phyloP scores from a whole-genome alignment of 2,888 invertebrate genomes.

The Phytoseiulus persimilis region DNA sequence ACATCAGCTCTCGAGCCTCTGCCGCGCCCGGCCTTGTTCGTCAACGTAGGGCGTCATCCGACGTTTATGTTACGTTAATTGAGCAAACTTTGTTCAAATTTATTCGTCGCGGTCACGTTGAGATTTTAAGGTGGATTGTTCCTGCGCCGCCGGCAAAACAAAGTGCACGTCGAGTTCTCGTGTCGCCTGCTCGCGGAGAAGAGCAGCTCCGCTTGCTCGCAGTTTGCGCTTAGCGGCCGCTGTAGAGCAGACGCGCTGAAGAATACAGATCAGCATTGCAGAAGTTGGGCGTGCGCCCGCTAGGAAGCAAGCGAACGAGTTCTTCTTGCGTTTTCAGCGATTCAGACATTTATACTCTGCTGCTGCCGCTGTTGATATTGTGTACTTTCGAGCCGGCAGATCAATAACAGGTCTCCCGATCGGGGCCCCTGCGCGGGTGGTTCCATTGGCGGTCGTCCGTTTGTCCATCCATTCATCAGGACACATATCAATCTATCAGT shows the following conservation, averaged over 20 bases:
- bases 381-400: background rate
- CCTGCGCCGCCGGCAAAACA: background rate
- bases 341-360: background rate
- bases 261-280: background rate
- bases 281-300: background rate
- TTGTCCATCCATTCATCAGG: background rate
- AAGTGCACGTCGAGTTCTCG: background rate
- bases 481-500: background rate
- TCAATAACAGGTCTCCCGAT: slow-evolving; percentile 5
- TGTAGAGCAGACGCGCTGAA: background rate
- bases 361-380: background rate
- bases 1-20: background rate
- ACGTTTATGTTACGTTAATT: background rate
- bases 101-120: background rate
- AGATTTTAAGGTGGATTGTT: background rate
- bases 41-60: background rate
- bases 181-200: background rate
- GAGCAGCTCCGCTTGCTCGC: background rate
- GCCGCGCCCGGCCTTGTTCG: background rate
- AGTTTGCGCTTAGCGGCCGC: background rate
- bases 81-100: background rate
- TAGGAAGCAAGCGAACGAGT: background rate
- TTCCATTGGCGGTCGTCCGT: background rate
- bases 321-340: background rate
- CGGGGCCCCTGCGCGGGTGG: background rate